Evolutionary conservation across 1,140 invertebrate species (phyloP).

Genomic region (Andrena cerasifolii): DNA sequence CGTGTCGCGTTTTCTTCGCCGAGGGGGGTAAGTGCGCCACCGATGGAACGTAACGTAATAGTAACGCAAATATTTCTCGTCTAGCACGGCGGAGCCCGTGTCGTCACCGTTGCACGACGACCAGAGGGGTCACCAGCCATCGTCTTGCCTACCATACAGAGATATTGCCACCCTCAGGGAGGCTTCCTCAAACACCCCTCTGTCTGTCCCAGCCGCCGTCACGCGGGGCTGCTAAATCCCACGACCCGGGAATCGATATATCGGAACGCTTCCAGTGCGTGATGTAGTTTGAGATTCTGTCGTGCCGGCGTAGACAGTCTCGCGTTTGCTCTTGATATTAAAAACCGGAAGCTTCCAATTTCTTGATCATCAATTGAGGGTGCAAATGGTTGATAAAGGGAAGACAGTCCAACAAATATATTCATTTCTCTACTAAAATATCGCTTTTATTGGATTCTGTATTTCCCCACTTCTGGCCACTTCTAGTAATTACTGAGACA

Average conservation of each 20-base stretch:
- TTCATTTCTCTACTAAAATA: neutral
- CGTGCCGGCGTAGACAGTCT: conserved; percentile 6
- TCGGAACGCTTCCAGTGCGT: conserved; percentile 51
- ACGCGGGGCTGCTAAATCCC: conserved; percentile 64
- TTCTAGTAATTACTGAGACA: too few relatives aligned
- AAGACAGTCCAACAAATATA: neutral
- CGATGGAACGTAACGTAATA: conserved; percentile 69
- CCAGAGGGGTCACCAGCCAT: conserved; percentile 41
- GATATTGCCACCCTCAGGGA: conserved; percentile 65
- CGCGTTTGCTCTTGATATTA: neutral
- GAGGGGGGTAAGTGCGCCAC: neutral
- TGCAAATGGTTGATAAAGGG: neutral
- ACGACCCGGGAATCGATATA: conserved; percentile 69
- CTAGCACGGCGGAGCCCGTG: conserved; percentile 3
- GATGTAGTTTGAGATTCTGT: conserved; percentile 55
- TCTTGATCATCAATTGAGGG: neutral
- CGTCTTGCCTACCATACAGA: conserved; percentile 70
- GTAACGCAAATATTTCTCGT: conserved; percentile 69
- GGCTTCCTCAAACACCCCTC: conserved; percentile 31
- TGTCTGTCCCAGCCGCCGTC: conserved; percentile 29
- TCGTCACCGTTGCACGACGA: conserved; percentile 59
- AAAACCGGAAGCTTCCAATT: conserved; percentile 3
- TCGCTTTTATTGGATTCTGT: too few relatives aligned
- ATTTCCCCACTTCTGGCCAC: too few relatives aligned
- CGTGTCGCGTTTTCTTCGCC: conserved; percentile 9